Percentiles rank a stretch among this genome's conserved stretches.
Evolutionary conservation across 2,888 invertebrate genomes (phyloP).

Genomic region (Ophion obscuratus): DNA sequence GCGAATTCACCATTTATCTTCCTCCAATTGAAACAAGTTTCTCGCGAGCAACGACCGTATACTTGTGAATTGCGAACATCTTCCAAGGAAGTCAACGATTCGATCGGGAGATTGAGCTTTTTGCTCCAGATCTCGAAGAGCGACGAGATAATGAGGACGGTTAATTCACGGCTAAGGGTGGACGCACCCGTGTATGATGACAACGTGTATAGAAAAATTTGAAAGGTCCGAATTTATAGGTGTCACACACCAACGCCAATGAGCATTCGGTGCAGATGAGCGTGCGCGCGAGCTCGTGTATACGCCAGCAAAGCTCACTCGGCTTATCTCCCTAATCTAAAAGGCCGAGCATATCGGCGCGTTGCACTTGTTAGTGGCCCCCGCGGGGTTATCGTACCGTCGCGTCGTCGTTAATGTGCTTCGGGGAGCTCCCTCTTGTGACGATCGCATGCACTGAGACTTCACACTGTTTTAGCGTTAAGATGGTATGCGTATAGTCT

Average conservation of each 20-base stretch:
- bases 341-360: slow-evolving; percentile 75
- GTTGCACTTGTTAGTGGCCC: slow-evolving; percentile 78
- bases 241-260: slow-evolving; percentile 58
- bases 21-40: background rate
- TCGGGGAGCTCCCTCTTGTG: slow-evolving; percentile 54
- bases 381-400: slow-evolving; percentile 68
- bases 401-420: slow-evolving; percentile 67
- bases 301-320: slow-evolving; percentile 62
- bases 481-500: slow-evolving; percentile 47
- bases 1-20: no score
- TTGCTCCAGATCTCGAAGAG: background rate
- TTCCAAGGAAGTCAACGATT: no score
- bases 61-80: no score
- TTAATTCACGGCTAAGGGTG: background rate
- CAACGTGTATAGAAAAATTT: background rate
- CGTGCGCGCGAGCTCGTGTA: slow-evolving; percentile 67
- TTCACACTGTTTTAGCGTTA: slow-evolving; percentile 57
- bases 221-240: slow-evolving; percentile 37
- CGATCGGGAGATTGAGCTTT: background rate
- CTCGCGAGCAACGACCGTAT: background rate
- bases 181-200: background rate
- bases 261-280: slow-evolving; percentile 47
- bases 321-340: slow-evolving; percentile 78
- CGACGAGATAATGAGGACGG: background rate
- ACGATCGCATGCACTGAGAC: slow-evolving; percentile 55